These are phyloP conservation scores for Azorinus chamasolen DNA, from an alignment of 2,888 invertebrate species.

Conservation along the genomic window DNA sequence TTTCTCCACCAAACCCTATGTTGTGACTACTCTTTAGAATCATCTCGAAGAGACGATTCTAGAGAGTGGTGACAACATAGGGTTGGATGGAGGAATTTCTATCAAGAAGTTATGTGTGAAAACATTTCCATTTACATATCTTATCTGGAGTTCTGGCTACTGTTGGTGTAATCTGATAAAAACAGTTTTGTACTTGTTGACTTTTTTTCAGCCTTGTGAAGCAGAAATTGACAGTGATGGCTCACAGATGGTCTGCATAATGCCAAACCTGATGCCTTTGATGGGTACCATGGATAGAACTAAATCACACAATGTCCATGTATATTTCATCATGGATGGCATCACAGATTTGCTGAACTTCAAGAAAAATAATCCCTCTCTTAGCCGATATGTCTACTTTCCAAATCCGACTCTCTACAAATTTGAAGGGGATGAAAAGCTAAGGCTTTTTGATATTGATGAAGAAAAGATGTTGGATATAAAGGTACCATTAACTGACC, in stretches of 20 bases:
- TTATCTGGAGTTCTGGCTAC: too few relatives aligned
- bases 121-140: too few relatives aligned
- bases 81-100: too few relatives aligned
- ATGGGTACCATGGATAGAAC: conserved; percentile 49
- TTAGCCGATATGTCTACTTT: conserved; percentile 80
- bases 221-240: conserved; percentile 40
- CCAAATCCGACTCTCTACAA: conserved; percentile 77
- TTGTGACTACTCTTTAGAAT: too few relatives aligned
- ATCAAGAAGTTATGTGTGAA: too few relatives aligned
- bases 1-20: too few relatives aligned
- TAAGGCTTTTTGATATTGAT: conserved; percentile 70
- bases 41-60: too few relatives aligned
- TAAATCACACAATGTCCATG: conserved; percentile 64
- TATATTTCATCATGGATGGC: conserved; percentile 84
- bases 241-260: conserved; percentile 77
- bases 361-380: conserved; percentile 30
- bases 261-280: conserved; percentile 71
- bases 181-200: not conserved
- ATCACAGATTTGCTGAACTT: conserved; percentile 71
- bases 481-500: conserved; percentile 62
- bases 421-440: conserved; percentile 68
- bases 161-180: too few relatives aligned
- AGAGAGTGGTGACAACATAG: too few relatives aligned
- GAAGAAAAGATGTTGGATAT: conserved; percentile 70
- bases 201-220: conserved; percentile 36